phyloP scores from a whole-genome alignment of 2,797 vertebrate species.

The Clarias pachynema region DNA sequence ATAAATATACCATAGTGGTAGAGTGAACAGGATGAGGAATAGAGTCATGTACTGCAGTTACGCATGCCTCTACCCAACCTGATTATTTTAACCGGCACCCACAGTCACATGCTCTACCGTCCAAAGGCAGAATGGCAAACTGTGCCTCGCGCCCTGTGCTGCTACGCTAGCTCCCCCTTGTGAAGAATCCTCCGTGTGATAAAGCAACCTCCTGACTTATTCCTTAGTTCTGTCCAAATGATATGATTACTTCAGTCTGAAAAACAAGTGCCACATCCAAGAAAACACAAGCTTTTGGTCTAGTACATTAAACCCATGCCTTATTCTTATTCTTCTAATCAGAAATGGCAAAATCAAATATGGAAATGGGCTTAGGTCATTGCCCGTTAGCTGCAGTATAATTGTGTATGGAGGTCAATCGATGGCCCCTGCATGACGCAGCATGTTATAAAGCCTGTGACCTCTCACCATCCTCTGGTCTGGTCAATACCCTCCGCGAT shows the following conservation, averaged over 20 bases:
- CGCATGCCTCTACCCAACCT: background rate
- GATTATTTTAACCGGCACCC: background rate
- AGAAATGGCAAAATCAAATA: constrained; percentile 1
- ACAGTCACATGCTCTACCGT: background rate
- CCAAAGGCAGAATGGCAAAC: background rate
- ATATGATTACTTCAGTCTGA: background rate
- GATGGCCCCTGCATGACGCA: background rate
- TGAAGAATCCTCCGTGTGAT: background rate
- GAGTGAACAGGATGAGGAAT: no score
- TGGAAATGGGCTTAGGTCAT: background rate
- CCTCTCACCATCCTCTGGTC: constrained; percentile 91
- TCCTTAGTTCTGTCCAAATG: background rate
- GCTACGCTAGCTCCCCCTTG: constrained; percentile 25
- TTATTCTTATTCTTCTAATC: background rate
- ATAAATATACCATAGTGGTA: no score
- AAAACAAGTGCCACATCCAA: background rate
- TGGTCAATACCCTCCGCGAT: constrained; percentile 99
- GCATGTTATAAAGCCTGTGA: background rate
- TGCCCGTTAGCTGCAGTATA: background rate
- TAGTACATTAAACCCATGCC: background rate
- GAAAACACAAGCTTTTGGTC: constrained; percentile 23
- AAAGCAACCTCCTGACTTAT: background rate
- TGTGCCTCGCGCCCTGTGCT: background rate
- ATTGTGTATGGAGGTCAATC: background rate
- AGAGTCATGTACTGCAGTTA: background rate